phyloP scores from a whole-genome alignment of 2,113 vertebrate genomes.

The Atlantisia rogersi region DNA sequence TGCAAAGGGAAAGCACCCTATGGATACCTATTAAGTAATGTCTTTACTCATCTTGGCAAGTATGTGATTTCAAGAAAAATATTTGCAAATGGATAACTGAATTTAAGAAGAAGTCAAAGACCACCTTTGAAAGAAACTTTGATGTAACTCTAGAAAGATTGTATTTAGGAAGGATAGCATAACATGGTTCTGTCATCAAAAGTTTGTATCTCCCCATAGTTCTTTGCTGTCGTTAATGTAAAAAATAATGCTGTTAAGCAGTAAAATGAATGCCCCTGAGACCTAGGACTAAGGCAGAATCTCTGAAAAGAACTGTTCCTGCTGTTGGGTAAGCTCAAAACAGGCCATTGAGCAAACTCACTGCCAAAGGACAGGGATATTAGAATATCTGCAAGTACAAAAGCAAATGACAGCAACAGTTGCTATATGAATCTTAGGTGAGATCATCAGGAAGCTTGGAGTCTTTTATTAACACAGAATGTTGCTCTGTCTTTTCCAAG shows the following conservation, averaged over 20 bases:
- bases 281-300: background rate
- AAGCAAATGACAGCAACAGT: background rate
- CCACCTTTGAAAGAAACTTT: constrained; percentile 51
- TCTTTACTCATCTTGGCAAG: constrained; percentile 37
- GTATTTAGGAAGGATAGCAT: background rate
- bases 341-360: background rate
- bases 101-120: constrained; percentile 47
- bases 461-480: background rate
- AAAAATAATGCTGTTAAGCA: background rate
- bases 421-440: background rate
- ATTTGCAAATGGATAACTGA: constrained; percentile 63
- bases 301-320: background rate
- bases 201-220: background rate
- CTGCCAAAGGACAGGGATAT: background rate
- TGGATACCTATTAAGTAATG: constrained; percentile 38
- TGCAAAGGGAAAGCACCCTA: constrained; percentile 54
- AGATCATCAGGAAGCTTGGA: background rate
- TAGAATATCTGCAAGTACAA: background rate
- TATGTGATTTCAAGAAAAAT: constrained; percentile 66
- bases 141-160: constrained; percentile 2
- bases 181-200: background rate
- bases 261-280: background rate
- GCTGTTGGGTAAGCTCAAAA: background rate
- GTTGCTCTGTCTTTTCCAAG: background rate
- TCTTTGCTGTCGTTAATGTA: background rate